phyloP scores from a whole-genome alignment of 2,797 vertebrate species.

The Myoxocephalus aenaeus region DNA sequence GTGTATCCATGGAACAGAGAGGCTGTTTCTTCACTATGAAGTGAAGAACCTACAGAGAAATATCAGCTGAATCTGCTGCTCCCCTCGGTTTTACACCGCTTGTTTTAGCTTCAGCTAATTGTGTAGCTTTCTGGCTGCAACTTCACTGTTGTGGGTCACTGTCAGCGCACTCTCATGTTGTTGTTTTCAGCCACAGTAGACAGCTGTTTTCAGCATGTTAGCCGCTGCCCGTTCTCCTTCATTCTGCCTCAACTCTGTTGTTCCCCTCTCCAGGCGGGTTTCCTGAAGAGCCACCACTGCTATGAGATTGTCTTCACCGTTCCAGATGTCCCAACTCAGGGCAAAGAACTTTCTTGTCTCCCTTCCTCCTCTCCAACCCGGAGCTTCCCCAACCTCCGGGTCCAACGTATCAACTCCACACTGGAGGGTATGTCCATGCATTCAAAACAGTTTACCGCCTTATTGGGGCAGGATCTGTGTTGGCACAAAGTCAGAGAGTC shows the following conservation, averaged over 20 bases:
- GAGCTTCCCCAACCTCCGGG: conserved; percentile 75
- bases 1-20: conserved; percentile 7
- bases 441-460: not conserved
- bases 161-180: not conserved
- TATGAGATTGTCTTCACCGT: conserved; percentile 90
- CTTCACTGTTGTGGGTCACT: not conserved
- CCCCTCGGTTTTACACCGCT: not conserved
- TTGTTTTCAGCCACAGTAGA: not conserved
- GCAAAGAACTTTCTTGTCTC: conserved; percentile 80
- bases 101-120: not conserved
- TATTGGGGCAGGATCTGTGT: not conserved
- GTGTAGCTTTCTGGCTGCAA: not conserved
- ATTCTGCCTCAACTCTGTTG: not conserved
- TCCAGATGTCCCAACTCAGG: conserved; percentile 81
- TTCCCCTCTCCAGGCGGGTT: conserved; percentile 85
- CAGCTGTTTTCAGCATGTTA: not conserved
- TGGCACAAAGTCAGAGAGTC: not conserved
- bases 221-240: not conserved
- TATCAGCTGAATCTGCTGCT: not conserved
- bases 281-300: conserved; percentile 90
- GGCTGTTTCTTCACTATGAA: not conserved
- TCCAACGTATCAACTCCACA: conserved; percentile 77
- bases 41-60: not conserved
- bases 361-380: conserved; percentile 78
- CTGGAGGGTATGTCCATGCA: conserved; percentile 81